Conservation (phyloP, 1,140 invertebrate genomes). For the Antheraea pernyi region DNA sequence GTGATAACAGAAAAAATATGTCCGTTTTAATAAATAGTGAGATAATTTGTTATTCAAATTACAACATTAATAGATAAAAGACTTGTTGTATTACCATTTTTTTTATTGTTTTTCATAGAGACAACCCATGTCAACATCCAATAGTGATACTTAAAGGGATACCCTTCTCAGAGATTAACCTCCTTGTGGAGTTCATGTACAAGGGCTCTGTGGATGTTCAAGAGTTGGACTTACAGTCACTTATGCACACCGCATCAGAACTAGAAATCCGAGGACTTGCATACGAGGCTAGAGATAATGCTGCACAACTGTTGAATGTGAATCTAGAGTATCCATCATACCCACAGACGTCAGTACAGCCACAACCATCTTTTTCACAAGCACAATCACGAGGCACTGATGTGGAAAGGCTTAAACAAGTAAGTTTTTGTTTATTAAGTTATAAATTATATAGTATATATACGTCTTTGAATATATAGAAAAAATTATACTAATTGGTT, state of each 20-base stretch:
- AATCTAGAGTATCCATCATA: conserved; percentile 75
- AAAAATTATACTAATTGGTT: background rate
- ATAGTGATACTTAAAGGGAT: conserved; percentile 86
- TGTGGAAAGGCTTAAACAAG: conserved; percentile 75
- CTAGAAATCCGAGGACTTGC: conserved; percentile 82
- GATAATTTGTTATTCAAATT: conserved; percentile 47
- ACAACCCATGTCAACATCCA: conserved; percentile 87
- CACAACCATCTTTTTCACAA: conserved; percentile 48
- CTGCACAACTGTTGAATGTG: conserved; percentile 74
- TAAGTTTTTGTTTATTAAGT: conserved; percentile 36
- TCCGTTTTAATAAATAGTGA: conserved; percentile 39
- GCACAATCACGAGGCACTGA: conserved; percentile 52
- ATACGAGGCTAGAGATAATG: conserved; percentile 75
- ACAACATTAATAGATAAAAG: conserved; percentile 32
- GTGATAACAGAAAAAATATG: conserved; percentile 53
- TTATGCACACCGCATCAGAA: conserved; percentile 85
- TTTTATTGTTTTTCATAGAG: conserved; percentile 52
- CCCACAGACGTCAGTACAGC: conserved; percentile 45
- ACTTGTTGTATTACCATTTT: conserved; percentile 16
- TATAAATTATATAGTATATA: no score
- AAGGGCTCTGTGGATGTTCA: conserved; percentile 85
- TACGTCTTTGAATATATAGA: background rate
- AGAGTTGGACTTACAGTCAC: conserved; percentile 82
- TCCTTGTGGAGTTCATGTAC: conserved; percentile 87
- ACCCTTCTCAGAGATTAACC: conserved; percentile 84